phyloP scores from a whole-genome alignment of 2,113 vertebrate species.

The Syngnathoides biaculeatus region DNA sequence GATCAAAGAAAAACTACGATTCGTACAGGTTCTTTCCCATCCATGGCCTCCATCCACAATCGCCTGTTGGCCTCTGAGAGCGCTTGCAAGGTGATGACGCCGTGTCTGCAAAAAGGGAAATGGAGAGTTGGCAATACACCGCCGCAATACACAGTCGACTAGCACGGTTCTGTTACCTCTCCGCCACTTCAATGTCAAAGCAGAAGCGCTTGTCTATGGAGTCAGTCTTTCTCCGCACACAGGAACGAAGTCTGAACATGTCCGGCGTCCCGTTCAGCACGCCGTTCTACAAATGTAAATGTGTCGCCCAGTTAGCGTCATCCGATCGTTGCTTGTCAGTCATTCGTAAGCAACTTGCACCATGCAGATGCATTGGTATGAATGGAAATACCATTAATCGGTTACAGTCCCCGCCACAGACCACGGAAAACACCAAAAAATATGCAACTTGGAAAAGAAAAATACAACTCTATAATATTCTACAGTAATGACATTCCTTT shows the following conservation, averaged over 20 bases:
- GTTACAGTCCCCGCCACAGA: no score
- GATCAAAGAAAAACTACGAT: constrained; percentile 7
- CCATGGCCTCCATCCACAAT: constrained; percentile 97
- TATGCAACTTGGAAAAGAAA: no score
- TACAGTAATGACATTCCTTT: no score
- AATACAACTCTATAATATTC: no score
- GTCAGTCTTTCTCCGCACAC: constrained; percentile 92
- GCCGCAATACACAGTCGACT: not conserved
- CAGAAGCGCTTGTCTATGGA: constrained; percentile 98
- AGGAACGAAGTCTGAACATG: constrained; percentile 89
- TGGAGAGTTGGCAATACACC: not conserved
- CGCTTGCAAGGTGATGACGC: constrained; percentile 92
- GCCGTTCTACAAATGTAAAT: constrained; percentile 74
- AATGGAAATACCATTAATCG: no score
- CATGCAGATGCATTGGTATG: no score
- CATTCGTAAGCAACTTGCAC: no score
- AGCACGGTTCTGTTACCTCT: constrained; percentile 75
- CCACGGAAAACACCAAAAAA: no score
- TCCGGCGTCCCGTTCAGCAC: constrained; percentile 78
- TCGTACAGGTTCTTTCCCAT: constrained; percentile 93
- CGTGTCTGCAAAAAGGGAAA: constrained; percentile 74
- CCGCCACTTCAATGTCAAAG: constrained; percentile 94
- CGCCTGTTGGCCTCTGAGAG: constrained; percentile 91
- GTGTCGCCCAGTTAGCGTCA: no score
- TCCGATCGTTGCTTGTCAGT: no score